A percentile compares a stretch with the other conserved stretches of the same genome.
Evolutionary conservation across 2,888 invertebrate genomes (phyloP).

Genomic region (Ormyrus thymus): DNA sequence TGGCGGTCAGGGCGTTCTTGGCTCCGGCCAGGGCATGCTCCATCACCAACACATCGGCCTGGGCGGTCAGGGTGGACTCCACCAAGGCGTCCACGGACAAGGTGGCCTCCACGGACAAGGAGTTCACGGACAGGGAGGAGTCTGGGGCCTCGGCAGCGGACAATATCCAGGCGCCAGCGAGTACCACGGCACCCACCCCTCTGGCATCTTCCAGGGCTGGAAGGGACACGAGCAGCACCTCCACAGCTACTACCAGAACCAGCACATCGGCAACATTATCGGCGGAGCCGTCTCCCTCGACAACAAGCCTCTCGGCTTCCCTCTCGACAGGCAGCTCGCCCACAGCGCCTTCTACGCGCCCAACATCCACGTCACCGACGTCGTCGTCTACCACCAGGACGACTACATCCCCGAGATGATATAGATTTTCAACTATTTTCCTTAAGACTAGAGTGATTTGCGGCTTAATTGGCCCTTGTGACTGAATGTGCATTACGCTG

Average conservation of each 20-base stretch:
- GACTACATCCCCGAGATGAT: constrained; percentile 52
- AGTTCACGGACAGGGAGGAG: constrained; percentile 46
- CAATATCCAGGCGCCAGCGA: constrained; percentile 61
- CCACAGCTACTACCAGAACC: constrained; percentile 64
- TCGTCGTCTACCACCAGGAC: constrained; percentile 77
- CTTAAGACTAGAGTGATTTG: constrained; percentile 12
- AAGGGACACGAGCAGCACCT: constrained; percentile 62
- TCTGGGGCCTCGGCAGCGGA: constrained; percentile 61
- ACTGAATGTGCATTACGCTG: constrained; percentile 37
- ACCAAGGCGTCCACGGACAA: constrained; percentile 45
- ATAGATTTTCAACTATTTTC: constrained; percentile 1
- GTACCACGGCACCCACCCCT: constrained; percentile 41
- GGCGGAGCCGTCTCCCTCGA: constrained; percentile 75
- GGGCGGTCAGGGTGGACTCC: not conserved
- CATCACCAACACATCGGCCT: too few relatives aligned
- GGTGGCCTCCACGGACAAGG: constrained; percentile 42
- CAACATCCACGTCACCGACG: constrained; percentile 77
- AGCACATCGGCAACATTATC: constrained; percentile 66
- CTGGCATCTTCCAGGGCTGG: constrained; percentile 55
- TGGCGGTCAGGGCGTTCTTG: constrained; percentile 45
- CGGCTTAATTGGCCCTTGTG: constrained; percentile 31
- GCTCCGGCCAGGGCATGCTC: constrained; percentile 12
- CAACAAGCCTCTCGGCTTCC: constrained; percentile 77
- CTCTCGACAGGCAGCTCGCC: constrained; percentile 77
- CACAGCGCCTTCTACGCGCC: constrained; percentile 70